Evolutionary conservation across 2,888 invertebrate genomes (phyloP).

Genomic region (Nephrotoma appendiculata): DNA sequence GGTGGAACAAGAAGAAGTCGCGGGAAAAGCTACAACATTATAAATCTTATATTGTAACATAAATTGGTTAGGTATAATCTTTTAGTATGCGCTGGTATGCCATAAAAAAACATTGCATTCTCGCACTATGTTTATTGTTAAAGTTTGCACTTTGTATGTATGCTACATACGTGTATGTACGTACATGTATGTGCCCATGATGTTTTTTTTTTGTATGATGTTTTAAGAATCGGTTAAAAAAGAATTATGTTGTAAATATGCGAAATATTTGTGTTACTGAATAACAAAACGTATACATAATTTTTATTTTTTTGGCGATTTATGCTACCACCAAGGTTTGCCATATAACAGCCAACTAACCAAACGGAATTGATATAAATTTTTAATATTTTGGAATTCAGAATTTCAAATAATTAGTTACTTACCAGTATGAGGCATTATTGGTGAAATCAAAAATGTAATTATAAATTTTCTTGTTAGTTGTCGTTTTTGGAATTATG

Average conservation of each 20-base stretch:
- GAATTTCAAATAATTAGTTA: not conserved
- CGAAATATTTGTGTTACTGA: not conserved
- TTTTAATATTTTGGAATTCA: not conserved
- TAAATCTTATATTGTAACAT: not conserved
- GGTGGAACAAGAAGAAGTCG: not conserved
- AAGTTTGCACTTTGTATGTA: not conserved
- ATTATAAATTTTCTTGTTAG: not conserved
- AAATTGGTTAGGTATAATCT: not conserved
- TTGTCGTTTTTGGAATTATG: not conserved
- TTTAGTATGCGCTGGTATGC: not conserved
- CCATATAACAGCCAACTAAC: not conserved
- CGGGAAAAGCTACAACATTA: not conserved
- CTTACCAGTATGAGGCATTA: conserved; percentile 1
- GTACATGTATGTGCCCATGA: not conserved
- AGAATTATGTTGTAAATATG: not conserved
- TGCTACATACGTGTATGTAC: not conserved
- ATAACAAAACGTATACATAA: not conserved
- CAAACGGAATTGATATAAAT: not conserved
- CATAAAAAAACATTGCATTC: not conserved
- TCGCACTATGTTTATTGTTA: not conserved
- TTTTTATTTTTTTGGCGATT: not conserved
- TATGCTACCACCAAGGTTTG: not conserved
- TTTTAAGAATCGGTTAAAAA: not conserved
- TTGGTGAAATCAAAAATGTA: not conserved
- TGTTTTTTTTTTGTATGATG: not conserved